Conservation (phyloP, 2,888 invertebrate genomes). For the Xestia c-nigrum region DNA sequence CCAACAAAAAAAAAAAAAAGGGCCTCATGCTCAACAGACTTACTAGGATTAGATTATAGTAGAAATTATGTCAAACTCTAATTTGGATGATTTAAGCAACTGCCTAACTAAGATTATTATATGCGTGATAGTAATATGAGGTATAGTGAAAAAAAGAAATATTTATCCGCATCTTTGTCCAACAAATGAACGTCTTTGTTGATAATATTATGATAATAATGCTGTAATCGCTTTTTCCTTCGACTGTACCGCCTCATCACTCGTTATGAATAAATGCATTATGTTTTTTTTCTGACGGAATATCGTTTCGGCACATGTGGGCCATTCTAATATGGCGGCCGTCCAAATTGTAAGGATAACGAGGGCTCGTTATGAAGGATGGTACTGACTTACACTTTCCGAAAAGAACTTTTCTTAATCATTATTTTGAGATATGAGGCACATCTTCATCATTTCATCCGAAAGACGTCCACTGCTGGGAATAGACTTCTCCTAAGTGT, state of each 20-base stretch:
- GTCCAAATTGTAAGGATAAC: constrained; percentile 33
- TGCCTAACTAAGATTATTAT: background rate
- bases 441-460: too few species aligned
- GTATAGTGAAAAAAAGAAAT: background rate
- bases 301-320: constrained; percentile 31
- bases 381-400: background rate
- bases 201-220: background rate
- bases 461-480: too few species aligned
- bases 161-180: too few species aligned
- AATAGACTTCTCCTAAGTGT: too few species aligned
- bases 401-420: background rate
- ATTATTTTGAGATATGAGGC: background rate
- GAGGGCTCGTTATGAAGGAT: constrained; percentile 31
- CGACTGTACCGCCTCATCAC: constrained; percentile 32
- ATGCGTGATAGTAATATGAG: background rate
- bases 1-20: too few species aligned
- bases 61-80: too few species aligned
- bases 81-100: too few species aligned
- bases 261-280: constrained; percentile 55
- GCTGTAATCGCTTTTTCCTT: background rate
- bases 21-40: too few species aligned
- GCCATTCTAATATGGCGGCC: constrained; percentile 36
- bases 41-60: too few species aligned
- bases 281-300: constrained; percentile 46
- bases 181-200: background rate